Evolutionary conservation across 2,113 vertebrate species (phyloP), one percentile per base, ranked within the genome.

Genomic region (Aphyosemion australe): DNA sequence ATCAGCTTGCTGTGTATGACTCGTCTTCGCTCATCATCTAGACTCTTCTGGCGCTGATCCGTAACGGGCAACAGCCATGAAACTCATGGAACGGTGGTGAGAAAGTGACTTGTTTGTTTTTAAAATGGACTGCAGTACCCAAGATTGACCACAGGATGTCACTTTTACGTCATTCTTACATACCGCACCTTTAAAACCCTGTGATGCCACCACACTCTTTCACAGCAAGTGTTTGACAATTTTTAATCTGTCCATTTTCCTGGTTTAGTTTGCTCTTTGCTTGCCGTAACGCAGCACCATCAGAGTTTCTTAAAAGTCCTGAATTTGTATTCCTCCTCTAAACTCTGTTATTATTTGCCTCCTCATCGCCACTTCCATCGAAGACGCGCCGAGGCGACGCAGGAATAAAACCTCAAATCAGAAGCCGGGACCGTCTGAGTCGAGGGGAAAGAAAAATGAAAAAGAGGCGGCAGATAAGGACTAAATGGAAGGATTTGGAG

Each of bases 301-400:
- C 32, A 79, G 61, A 71, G 69, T 68, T 56, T 70, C 37, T 48
- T 11, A 41, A 47, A 72, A 66, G 63, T 65, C 47, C 42, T 37
- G 41, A 58, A 54, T 55, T 18, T 37, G 11, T 56, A 42, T 59
- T 12, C n/a, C 20, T 39, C 8, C 13, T 62, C 37, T 31, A 56
- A 53, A 55, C 41, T 34, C 26, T 53, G 48, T 72, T 72, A 41
- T 70, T 80, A 74, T 83, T 78, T 74, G 32, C 71, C 45, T 55
- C 55, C 54, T 68, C 76, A 72, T 75, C 73, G 72, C 64, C 60
- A 69, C 59, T 56, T 61, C 75, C 68, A 69, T 66, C 5, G 1
- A 26, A 71, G 64, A 80, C 59, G 70, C 61, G 65, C 61, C 9
- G 65, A 82, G 68, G 75, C 76, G 56, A 74, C 68, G 46, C 61